A percentile compares a stretch with the other conserved stretches of the same genome.
Evolutionary conservation across 1,140 invertebrate species (phyloP).

Genomic region (Aphidius ervi): DNA sequence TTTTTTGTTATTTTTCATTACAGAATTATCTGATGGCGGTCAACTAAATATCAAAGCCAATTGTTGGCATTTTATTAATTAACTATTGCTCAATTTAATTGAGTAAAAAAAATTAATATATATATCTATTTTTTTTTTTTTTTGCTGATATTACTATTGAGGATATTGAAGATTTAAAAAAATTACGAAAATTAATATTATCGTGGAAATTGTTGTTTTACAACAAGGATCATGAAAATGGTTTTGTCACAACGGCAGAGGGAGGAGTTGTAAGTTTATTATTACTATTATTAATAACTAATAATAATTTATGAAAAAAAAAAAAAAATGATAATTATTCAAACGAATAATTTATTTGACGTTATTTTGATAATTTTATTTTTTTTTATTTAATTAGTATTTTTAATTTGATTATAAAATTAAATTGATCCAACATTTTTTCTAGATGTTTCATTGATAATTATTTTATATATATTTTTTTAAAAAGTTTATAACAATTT

Average conservation of each 20-base stretch:
- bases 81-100: neutral
- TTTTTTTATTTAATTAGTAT: neutral
- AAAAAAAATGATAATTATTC: too few relatives aligned
- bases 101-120: neutral
- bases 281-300: neutral
- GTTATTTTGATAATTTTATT: neutral
- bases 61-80: neutral
- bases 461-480: too few relatives aligned
- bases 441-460: neutral
- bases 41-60: too few relatives aligned
- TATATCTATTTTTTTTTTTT: slow-evolving; percentile 1
- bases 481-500: too few relatives aligned
- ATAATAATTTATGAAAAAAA: too few relatives aligned
- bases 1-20: too few relatives aligned
- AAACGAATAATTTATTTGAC: neutral
- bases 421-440: neutral
- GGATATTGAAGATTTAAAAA: neutral
- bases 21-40: too few relatives aligned
- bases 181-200: slow-evolving; percentile 14
- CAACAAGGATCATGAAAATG: slow-evolving; percentile 85
- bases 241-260: slow-evolving; percentile 98
- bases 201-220: slow-evolving; percentile 40
- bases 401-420: too few relatives aligned
- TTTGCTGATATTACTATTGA: neutral
- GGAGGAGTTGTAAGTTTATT: slow-evolving; percentile 94